Evolutionary conservation across 23 tunicate genomes (phyloP).

Genomic region (Styela clava): DNA sequence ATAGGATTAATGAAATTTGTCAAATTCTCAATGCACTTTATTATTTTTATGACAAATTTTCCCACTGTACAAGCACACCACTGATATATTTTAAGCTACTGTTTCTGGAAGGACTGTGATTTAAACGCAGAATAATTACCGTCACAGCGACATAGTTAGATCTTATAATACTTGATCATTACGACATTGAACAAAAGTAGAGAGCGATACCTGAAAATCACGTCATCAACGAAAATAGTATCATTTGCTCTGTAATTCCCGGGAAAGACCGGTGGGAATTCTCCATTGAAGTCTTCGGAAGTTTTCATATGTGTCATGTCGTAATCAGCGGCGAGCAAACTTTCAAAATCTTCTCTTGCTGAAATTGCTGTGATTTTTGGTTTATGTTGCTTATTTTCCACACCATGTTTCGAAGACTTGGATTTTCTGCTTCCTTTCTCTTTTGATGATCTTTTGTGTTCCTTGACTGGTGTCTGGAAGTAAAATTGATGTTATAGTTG

Average conservation of each 20-base stretch:
- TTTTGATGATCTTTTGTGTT: background rate
- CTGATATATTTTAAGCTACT: too few relatives aligned
- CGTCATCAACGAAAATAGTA: slow-evolving; percentile 72
- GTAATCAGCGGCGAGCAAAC: slow-evolving; percentile 26
- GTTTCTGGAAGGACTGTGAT: too few relatives aligned
- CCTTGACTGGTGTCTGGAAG: background rate
- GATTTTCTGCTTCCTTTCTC: background rate
- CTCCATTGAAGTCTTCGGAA: background rate
- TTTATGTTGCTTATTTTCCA: background rate
- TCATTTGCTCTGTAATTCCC: slow-evolving; percentile 51
- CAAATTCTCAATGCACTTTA: too few relatives aligned
- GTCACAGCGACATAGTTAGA: too few relatives aligned
- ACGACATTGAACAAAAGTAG: too few relatives aligned
- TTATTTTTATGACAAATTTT: too few relatives aligned
- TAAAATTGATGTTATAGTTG: background rate
- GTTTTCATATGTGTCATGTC: background rate
- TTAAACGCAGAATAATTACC: too few relatives aligned
- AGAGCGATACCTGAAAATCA: slow-evolving; percentile 22
- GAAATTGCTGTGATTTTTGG: slow-evolving; percentile 9
- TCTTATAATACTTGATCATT: too few relatives aligned
- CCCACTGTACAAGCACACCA: too few relatives aligned
- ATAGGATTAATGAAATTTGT: too few relatives aligned
- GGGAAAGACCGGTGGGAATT: background rate
- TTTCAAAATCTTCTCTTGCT: slow-evolving; percentile 17
- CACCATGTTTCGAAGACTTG: background rate